A percentile compares a stretch with the other conserved stretches of the same genome.
Conservation (phyloP, 2,888 invertebrate species). For the Diaperis boleti region DNA sequence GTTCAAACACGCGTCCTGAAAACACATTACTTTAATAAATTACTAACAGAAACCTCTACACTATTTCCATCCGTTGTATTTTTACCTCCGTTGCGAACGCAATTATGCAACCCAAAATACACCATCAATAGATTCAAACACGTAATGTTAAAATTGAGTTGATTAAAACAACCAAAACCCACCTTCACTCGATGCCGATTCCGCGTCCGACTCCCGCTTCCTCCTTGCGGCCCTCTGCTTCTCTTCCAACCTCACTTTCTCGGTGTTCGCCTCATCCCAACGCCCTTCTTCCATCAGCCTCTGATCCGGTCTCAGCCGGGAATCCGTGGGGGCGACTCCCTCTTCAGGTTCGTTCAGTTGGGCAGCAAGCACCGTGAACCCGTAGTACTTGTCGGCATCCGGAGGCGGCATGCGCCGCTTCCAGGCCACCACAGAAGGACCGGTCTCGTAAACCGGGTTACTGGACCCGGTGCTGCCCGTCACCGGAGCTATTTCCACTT, state of each 20-base stretch:
- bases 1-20: conserved; percentile 74
- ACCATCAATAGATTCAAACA: too few species aligned
- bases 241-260: conserved; percentile 91
- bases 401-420: conserved; percentile 80
- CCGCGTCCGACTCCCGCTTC: conserved; percentile 83
- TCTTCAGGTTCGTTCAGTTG: conserved; percentile 96
- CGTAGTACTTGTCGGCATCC: conserved; percentile 84
- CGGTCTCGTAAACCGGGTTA: conserved; percentile 94
- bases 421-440: conserved; percentile 89
- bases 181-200: conserved; percentile 75
- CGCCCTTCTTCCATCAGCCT: conserved; percentile 95
- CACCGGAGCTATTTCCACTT: conserved; percentile 95
- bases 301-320: conserved; percentile 90
- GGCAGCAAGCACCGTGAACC: conserved; percentile 94
- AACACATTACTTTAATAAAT: too few species aligned
- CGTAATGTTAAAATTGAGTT: too few species aligned
- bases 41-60: too few species aligned
- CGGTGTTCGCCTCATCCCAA: conserved; percentile 92
- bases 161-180: too few species aligned
- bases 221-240: conserved; percentile 90
- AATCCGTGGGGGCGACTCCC: conserved; percentile 94
- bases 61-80: background rate
- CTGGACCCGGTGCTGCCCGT: conserved; percentile 75
- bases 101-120: too few species aligned
- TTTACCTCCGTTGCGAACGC: too few species aligned